Base-by-base conservation (phyloP, 2,888 invertebrate species). In the Drosophila parthenogenetica region DNA sequence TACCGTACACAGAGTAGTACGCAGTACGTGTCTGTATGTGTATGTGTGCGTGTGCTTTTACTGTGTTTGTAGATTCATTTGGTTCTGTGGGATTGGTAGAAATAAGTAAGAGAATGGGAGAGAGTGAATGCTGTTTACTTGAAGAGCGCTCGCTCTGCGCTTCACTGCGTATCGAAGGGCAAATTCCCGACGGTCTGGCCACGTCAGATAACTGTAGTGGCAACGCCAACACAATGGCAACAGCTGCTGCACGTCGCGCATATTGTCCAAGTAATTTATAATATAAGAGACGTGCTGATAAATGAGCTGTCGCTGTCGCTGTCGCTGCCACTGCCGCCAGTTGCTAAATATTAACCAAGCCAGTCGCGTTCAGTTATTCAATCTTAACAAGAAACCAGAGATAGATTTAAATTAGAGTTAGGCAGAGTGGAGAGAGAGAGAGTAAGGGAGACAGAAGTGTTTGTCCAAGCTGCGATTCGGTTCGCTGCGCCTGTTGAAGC, bases 241-340 rank as follows among this genome's bases (percentile, higher is more conserved):
- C 73, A 75, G 74, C 78, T 77, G 73, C 63, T 77, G 73, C 74
- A 77, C 78, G 66, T 66, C 55, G 53, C 63, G 66, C 59, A 77
- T 73, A 73, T 59, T 73, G 74, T 78, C 60, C 67, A 64, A 76
- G 77, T 69, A 78, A 76, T 76, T 76, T 76, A 76, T 78, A 76
- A 76, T 76, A 73, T 64, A 61, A 63, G 64, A 49, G 74, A 73
- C 74, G 69, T 78, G 69, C 79, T 76, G 79, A 76, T 76, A 76
- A 76, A 76, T 78, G 75, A 76, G 75, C 79, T 76, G 74, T 77
- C 74, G 75, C 79, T 76, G 74, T 77, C 74, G 67, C 66, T 62
- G 5, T 5, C 22, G 75, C 79, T 76, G 74, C 77, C 74, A 79
- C 79, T 76, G 73, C 58, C 57, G 74, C 67, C 74, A 74, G 73